Evolutionary conservation across 2,113 vertebrate species (phyloP), one percentile per base, ranked within the genome.

Genomic region (Tympanuchus pallidicinctus): DNA sequence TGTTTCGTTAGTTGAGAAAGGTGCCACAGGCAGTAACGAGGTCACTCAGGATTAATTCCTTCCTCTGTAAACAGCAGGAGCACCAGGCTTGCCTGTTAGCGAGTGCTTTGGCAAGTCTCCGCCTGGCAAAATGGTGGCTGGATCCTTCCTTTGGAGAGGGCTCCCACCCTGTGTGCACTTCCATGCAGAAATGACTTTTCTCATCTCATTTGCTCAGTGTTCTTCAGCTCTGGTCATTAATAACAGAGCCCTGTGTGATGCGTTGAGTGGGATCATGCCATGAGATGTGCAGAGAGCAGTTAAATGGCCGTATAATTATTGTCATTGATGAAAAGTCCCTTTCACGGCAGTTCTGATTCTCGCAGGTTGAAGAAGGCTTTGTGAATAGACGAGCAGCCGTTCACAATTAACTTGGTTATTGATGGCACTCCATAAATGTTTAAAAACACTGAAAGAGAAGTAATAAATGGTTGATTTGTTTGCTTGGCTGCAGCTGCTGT

Each of bases 381-480:
- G 79, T 52, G 89, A 96, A 90, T 18, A 90, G 82, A 61, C 88
- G 63, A 72, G 52, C 82, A 81, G 43, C 79, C 69, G 32, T 52
- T 91, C 88, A 90, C 96, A 94, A 91, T 95, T 94, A 94, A 86
- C 85, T 65, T 52, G 48, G 91, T 96, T 97, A 91, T 97, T 82
- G 94, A 95, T 94, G 89, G 79, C 34, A 30, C 57, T 50, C 85
- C 88, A 90, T 94, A 91, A 97, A 95, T 92, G 92, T 94, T 97
- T 96, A 75, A 96, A 96, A 94, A 95, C 91, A 81, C 88, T 81
- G 93, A 94, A 95, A 69, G 79, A 96, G 80, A 88, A 75, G 89
- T 92, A 94, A 97, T 92, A 95, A 94, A 93, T 92, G 85, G 82
- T 94, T 95, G 91, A 90, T 97, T 94, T 94, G 91, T 91, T 96